Conservation (phyloP, 2,113 vertebrate species). For the Vanacampus margaritifer region DNA sequence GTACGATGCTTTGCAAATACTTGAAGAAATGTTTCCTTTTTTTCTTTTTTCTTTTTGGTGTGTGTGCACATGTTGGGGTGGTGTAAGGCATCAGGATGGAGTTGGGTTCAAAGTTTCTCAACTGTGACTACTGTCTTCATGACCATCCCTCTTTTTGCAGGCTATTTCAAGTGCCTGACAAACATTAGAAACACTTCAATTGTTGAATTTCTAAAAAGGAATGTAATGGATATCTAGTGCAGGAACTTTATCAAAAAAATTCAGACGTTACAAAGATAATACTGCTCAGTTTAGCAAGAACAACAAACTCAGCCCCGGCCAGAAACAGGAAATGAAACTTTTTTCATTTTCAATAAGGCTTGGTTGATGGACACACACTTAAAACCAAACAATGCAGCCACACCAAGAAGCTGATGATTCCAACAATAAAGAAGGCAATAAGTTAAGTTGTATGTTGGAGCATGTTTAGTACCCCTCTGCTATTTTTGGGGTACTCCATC, state of each 20-base stretch:
- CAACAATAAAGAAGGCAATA: conserved; percentile 3
- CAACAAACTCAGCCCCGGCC: conserved; percentile 21
- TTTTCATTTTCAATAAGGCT: conserved; percentile 33
- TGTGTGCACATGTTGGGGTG: conserved; percentile 6
- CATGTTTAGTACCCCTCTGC: conserved; percentile 26
- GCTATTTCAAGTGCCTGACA: too few relatives aligned
- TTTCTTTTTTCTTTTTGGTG: conserved; percentile 10
- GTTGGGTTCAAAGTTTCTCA: conserved; percentile 14
- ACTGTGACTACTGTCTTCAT: conserved; percentile 46
- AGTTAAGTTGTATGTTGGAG: conserved; percentile 32
- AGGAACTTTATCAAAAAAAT: not conserved
- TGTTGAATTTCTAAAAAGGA: not conserved
- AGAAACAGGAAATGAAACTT: conserved; percentile 53
- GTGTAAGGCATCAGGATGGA: conserved; percentile 19
- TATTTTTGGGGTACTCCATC: too few relatives aligned
- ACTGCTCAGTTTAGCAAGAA: conserved; percentile 7
- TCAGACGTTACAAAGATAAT: not conserved
- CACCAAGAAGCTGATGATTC: conserved; percentile 12
- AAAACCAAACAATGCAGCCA: conserved; percentile 24
- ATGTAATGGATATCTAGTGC: not conserved
- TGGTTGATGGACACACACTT: conserved; percentile 14
- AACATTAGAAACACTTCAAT: not conserved
- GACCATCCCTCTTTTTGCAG: conserved; percentile 5
- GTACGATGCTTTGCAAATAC: not conserved
- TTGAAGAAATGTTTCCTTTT: conserved; percentile 13